phyloP scores from a whole-genome alignment of 2,113 vertebrate species.

The Mellivora capensis region DNA sequence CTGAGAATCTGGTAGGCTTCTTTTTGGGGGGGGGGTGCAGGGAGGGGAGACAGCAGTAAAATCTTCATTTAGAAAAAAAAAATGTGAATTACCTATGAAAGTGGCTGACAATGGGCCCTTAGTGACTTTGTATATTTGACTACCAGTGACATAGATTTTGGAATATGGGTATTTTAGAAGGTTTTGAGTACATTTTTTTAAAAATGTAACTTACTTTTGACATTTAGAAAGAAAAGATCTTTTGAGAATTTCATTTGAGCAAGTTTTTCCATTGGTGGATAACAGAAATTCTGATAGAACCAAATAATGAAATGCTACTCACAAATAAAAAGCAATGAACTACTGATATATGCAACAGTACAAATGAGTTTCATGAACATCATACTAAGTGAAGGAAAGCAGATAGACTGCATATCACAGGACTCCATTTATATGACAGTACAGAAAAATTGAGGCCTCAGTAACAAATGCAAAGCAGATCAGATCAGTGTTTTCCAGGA shows the following conservation, averaged over 20 bases:
- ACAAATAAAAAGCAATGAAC: neutral
- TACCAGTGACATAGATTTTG: neutral
- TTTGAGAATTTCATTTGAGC: neutral
- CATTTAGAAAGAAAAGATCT: neutral
- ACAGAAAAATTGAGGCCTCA: neutral
- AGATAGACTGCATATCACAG: neutral
- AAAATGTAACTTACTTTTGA: neutral
- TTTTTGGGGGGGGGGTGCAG: no score
- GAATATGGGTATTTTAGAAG: neutral
- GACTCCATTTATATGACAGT: neutral
- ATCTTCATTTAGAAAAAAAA: neutral
- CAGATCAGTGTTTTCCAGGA: neutral
- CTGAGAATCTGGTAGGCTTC: neutral
- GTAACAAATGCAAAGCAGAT: neutral
- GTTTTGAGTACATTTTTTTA: neutral
- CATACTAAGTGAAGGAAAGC: neutral
- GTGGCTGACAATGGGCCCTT: neutral
- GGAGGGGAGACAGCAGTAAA: neutral
- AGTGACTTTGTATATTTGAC: neutral
- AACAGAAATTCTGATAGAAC: neutral
- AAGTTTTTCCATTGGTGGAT: neutral
- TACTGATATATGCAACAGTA: neutral
- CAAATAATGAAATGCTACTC: neutral
- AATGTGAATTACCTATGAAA: neutral
- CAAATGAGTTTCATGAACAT: neutral